These are phyloP conservation scores for Dorcus parallelipipedus DNA, from an alignment of 2,888 invertebrate species.

Conservation along the genomic window DNA sequence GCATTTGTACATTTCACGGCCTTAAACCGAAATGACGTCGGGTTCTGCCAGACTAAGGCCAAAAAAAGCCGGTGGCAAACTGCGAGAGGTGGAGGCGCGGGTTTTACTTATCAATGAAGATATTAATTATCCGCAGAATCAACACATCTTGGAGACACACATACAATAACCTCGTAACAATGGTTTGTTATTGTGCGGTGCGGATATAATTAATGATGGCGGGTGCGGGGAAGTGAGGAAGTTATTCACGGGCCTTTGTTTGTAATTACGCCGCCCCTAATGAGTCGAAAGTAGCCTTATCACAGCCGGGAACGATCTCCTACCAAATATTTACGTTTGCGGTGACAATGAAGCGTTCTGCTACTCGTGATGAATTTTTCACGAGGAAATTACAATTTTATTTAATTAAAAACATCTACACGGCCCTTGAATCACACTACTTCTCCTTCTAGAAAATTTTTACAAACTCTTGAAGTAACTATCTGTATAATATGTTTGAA, in stretches of 20 bases:
- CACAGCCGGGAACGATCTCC: neutral
- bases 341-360: neutral
- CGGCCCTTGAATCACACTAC: too few species aligned
- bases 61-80: neutral
- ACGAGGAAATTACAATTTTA: too few species aligned
- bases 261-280: constrained; percentile 43
- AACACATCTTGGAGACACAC: constrained; percentile 47
- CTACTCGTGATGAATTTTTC: too few species aligned
- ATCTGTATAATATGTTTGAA: too few species aligned
- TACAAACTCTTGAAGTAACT: too few species aligned
- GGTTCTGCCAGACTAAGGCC: neutral
- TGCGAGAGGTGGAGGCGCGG: constrained; percentile 7
- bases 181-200: constrained; percentile 46
- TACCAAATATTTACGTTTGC: neutral
- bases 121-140: constrained; percentile 45
- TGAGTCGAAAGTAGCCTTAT: constrained; percentile 43
- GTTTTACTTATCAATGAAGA: constrained; percentile 14
- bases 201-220: constrained; percentile 45
- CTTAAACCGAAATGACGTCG: too few species aligned
- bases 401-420: too few species aligned
- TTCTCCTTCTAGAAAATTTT: too few species aligned
- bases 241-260: constrained; percentile 42
- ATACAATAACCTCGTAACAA: constrained; percentile 45
- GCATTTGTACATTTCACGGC: too few species aligned
- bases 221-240: constrained; percentile 36